Evolutionary conservation across 53 echinoderm and acorn worm genomes (phyloP), one percentile per base, ranked within the genome.

Genomic region (Mesocentrotus franciscanus): DNA sequence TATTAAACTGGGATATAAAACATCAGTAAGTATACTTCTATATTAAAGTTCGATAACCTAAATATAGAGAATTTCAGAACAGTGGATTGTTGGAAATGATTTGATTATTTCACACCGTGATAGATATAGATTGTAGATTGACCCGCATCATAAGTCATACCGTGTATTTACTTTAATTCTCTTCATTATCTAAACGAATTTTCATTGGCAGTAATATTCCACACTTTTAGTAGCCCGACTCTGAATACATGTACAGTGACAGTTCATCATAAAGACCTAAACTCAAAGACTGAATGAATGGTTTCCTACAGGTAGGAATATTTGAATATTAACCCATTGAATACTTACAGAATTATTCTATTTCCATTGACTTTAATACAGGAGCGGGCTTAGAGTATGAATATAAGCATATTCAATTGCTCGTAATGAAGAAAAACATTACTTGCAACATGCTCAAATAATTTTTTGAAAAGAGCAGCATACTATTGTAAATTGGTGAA

Each of bases 1-100:
- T 26, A n/a, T n/a, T n/a, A n/a, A 57, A 87, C 29, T 87, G 14
- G 87, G 57, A 26, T 87, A 58, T 87, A 87, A 58, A 87, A n/a
- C 58, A n/a, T 87, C 26, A 22, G 7, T 81, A 81, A 18, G 36
- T 81, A 36, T 81, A 81, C 81, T 81, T 81, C 42, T 81, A 36
- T 36, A 33, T 78, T 6, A 22, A 36, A 18, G 18, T 20, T 42
- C 5, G 39, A 36, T 81, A 81, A 39, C 12, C 42, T 18, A 81
- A 81, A 81, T 15, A 81, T 18, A 36, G 42, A 81, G 15, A 81
- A 81, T 18, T 81, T 81, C 36, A 42, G 35, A 42, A 42, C 8
- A 39, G 74, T 42, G 81, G 81, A 81, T 81, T 39, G 42, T 81
- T 42, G 20, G 42, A 81, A 33, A 81, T 18, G 9, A 12, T 74